A percentile compares a stretch with the other conserved stretches of the same genome.
These are phyloP conservation scores for Pseudopipra pipra DNA, from an alignment of 2,113 vertebrate genomes.

Conservation along the genomic window DNA sequence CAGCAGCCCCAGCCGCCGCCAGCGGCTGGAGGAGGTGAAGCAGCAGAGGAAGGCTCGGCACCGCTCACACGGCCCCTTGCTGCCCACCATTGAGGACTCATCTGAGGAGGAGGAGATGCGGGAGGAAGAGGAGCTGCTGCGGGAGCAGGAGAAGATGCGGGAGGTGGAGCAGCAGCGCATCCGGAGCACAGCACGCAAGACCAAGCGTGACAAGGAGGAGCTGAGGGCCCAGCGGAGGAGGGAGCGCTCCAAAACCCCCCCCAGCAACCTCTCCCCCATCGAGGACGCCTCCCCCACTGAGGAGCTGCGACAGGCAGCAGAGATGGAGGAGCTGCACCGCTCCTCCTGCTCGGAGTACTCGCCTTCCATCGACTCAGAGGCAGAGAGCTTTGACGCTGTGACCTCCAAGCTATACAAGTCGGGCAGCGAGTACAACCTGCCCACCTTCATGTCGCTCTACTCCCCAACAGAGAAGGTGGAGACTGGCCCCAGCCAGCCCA, in stretches of 20 bases:
- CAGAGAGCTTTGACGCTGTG: conserved; percentile 88
- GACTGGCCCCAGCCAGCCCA: conserved; percentile 71
- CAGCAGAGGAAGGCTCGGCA: conserved; percentile 97
- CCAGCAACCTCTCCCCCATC: conserved; percentile 97
- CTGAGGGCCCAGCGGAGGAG: conserved; percentile 93
- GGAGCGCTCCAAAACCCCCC: conserved; percentile 96
- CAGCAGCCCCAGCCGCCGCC: conserved; percentile 95
- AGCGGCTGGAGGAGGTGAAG: conserved; percentile 93
- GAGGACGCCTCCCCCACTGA: conserved; percentile 97
- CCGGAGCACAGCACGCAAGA: conserved; percentile 94
- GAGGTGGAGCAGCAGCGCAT: conserved; percentile 97
- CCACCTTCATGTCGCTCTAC: conserved; percentile 96
- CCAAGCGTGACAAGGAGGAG: conserved; percentile 96
- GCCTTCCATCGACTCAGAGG: conserved; percentile 95
- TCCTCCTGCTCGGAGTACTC: conserved; percentile 98
- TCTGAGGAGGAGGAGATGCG: conserved; percentile 97
- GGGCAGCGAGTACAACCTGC: conserved; percentile 95
- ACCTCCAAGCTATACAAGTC: conserved; percentile 92
- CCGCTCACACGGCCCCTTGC: conserved; percentile 91
- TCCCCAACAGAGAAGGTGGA: conserved; percentile 88
- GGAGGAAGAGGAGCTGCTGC: conserved; percentile 94
- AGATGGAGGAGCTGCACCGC: conserved; percentile 98
- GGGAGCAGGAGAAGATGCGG: conserved; percentile 98
- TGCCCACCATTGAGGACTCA: conserved; percentile 97
- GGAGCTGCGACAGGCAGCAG: conserved; percentile 92